phyloP scores from a whole-genome alignment of 30 jellyfish, hydroid and myxozoan species.

The Cassiopea xamachana region DNA sequence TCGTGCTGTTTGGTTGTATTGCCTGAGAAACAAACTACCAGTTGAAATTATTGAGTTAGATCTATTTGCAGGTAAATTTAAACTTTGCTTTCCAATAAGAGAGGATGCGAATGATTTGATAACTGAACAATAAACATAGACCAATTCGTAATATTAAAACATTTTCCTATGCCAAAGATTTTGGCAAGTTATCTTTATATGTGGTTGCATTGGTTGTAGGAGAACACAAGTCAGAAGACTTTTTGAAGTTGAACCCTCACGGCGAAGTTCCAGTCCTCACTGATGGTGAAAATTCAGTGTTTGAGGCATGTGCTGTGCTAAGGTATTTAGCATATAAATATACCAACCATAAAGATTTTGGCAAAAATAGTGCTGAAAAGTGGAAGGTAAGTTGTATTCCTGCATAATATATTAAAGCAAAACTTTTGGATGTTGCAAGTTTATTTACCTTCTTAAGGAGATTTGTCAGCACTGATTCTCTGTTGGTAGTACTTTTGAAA shows the following conservation, averaged over 20 bases:
- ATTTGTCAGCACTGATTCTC: no score
- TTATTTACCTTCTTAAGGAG: no score
- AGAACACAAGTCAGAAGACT: constrained; percentile 73
- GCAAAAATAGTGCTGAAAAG: constrained; percentile 60
- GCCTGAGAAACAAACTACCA: constrained; percentile 77
- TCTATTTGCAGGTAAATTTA: constrained; percentile 83
- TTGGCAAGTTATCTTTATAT: no score
- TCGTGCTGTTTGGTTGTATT: constrained; percentile 90
- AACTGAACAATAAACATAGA: no score
- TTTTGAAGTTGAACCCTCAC: constrained; percentile 78
- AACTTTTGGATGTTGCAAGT: no score
- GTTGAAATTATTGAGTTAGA: constrained; percentile 78
- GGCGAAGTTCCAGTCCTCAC: constrained; percentile 93
- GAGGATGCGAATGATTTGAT: no score
- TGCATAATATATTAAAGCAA: no score
- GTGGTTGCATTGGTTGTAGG: constrained; percentile 32
- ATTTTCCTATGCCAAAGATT: no score
- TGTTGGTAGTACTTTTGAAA: no score
- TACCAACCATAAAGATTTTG: constrained; percentile 85
- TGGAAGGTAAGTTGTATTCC: constrained; percentile 72
- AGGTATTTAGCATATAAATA: constrained; percentile 83
- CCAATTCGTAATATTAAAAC: no score
- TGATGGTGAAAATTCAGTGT: constrained; percentile 80
- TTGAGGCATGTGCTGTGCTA: constrained; percentile 86
- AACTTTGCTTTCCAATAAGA: background rate